These are phyloP conservation scores for Xanthostigma xanthostigma DNA, from an alignment of 2,888 invertebrate species.

Conservation along the genomic window DNA sequence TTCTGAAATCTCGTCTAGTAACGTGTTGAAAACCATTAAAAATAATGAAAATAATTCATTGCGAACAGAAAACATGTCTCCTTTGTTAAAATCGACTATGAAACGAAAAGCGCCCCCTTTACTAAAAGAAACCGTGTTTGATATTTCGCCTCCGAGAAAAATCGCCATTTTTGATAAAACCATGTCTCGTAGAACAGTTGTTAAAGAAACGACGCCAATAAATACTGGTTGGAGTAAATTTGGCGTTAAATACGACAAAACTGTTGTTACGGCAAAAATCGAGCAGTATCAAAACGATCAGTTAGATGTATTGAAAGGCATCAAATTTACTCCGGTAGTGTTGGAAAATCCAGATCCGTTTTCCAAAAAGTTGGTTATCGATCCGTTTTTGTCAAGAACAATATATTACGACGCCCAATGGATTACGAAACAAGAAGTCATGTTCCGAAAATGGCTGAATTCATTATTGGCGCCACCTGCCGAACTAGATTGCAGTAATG, in stretches of 20 bases:
- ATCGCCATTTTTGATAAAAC: no score
- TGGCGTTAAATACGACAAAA: no score
- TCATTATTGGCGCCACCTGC: constrained; percentile 59
- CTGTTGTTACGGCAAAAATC: no score
- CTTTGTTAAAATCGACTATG: constrained; percentile 1
- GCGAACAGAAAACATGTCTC: constrained; percentile 19
- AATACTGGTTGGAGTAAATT: no score
- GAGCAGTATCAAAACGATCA: no score
- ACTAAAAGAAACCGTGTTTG: constrained; percentile 7
- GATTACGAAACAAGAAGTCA: constrained; percentile 49
- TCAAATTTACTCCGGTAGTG: no score
- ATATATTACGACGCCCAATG: constrained; percentile 53
- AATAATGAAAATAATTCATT: constrained; percentile 26
- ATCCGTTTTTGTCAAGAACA: constrained; percentile 50
- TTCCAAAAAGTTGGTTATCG: constrained; percentile 38
- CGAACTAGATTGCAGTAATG: constrained; percentile 48
- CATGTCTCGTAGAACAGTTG: no score
- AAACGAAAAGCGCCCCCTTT: constrained; percentile 15
- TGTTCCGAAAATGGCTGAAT: constrained; percentile 69
- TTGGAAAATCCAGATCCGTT: constrained; percentile 31
- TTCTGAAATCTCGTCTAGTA: constrained; percentile 18
- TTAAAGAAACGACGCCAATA: no score
- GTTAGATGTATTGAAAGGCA: no score
- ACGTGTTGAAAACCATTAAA: constrained; percentile 24
- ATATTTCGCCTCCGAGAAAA: constrained; percentile 14